Base-by-base conservation (phyloP, 2,113 vertebrate genomes). In the Galemys pyrenaicus region DNA sequence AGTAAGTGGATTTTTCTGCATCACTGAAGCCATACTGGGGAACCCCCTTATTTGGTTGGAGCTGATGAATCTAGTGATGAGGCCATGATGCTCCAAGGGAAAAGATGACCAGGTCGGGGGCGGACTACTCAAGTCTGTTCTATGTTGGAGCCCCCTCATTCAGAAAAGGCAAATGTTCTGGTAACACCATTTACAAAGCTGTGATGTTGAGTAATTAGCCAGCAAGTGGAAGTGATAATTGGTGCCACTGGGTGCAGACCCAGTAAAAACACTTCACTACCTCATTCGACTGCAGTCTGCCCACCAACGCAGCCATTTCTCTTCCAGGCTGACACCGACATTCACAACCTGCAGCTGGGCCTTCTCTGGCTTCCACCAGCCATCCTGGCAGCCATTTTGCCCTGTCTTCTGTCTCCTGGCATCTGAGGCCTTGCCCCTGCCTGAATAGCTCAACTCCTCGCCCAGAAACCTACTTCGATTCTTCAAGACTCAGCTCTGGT, bases 361-460 rank as follows among this genome's bases (percentile, higher is more conserved):
- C 67, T 56, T 73, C 7, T 65, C n/a, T 15, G 28, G 64, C 28
- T 39, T 60, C 51, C 74, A 0, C 9, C 60, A 22, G 79, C 19
- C n/a, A 19, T 49, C 41, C 13, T 19, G 13, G 15, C 3, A 56
- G 11, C 12, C n/a, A 9, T 24, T 10, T 58, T 65, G 37, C 6
- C 4, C 46, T 30, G 39, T 1, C 6, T 13, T 7, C 9, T 5
- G 2, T 2, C 35, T 30, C 35, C 32, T 0, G 62, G 54, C 49
- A 24, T 51, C 35, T 54, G 6, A 19, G 51, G n/a, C 13, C 64
- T 41, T 46, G 70, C 19, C 22, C n/a, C 83, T 10, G 11, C 41
- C 22, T 32, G 6, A 78, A 17, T 9, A 7, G 4, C 56, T 26
- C 37, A 30, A 41, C 39, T 28, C n/a, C 46, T 84, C 7, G 3